Evolutionary conservation across 2,797 vertebrate genomes (phyloP), one percentile per base, ranked within the genome.

Genomic region (Sebastes iracundus): DNA sequence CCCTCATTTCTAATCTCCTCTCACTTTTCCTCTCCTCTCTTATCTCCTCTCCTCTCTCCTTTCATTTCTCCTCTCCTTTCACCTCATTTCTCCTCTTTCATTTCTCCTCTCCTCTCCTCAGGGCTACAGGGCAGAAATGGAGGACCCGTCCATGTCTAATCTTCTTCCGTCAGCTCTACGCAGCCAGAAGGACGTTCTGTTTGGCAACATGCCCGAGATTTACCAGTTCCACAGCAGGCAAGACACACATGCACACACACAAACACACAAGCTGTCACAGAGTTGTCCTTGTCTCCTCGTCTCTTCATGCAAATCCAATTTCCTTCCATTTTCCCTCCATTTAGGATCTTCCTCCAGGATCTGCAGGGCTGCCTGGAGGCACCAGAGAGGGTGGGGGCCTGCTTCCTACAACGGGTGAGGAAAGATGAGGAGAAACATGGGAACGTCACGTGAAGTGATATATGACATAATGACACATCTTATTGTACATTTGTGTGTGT

Each of bases 181-280:
- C 91, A 97, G 95, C 90, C 97, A 97, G 92, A 98, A 98, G 90
- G 97, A 99, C 0, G 72, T 99, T 83, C 96, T 99, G 52, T 99
- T 99, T 1, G 98, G 98, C 65, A 99, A 99, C 94, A 98, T 99
- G 97, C 96, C 97, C 0, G 97, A 99, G 93, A 99, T 99, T 91
- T 99, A 99, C 8, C 97, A 97, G 90, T 99, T 99, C 84, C 98
- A 99, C 91, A 98, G 97, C 95, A 97, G 97, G 98, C 97, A 96
- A n/a, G 90, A n/a, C 58, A 70, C 64, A 62, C 35, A 38, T 2
- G 2, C 59, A 60, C 73, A 74, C 67, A 78, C 55, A 52, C 61
- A 62, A 22, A 83, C 55, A 58, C 63, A 78, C 80, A 80, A 79
- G 60, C 83, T 87, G 70, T 77, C 73, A 7, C 69, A 27, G 22